Percentiles rank a stretch among this genome's conserved stretches.
Conservation (phyloP, 2,797 vertebrate species). For the Chrosomus eos region DNA sequence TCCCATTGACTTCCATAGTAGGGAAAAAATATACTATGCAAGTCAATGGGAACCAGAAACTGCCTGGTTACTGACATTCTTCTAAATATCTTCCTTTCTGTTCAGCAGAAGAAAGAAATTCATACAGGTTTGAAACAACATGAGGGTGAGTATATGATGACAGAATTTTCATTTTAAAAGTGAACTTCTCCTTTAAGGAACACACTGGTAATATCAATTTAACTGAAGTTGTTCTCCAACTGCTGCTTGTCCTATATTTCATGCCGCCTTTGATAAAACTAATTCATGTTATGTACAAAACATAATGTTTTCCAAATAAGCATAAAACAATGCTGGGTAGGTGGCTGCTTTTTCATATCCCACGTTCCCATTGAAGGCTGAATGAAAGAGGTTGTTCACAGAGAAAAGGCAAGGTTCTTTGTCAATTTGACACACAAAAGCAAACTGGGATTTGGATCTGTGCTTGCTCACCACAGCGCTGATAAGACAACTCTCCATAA, state of each 20-base stretch:
- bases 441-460: conserved; percentile 35
- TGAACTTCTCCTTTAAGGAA: no score
- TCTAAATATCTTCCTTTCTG: no score
- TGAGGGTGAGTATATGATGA: no score
- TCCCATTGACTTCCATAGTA: no score
- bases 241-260: conserved; percentile 23
- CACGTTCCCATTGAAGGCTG: conserved; percentile 40
- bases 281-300: conserved; percentile 22
- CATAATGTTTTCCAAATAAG: conserved; percentile 36
- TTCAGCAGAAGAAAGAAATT: no score
- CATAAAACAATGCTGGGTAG: conserved; percentile 38
- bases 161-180: no score
- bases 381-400: conserved; percentile 36
- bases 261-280: conserved; percentile 26
- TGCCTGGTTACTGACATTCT: no score
- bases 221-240: conserved; percentile 38
- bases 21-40: no score
- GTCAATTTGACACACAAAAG: conserved; percentile 26
- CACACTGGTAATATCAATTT: conserved; percentile 43
- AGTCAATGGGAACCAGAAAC: no score
- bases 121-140: no score
- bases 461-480: conserved; percentile 35
- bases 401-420: conserved; percentile 30
- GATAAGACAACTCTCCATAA: conserved; percentile 44
- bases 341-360: conserved; percentile 30